Percentiles rank a stretch among this genome's conserved stretches.
Conservation (phyloP, 1,140 invertebrate genomes). For the Pinna nobilis region DNA sequence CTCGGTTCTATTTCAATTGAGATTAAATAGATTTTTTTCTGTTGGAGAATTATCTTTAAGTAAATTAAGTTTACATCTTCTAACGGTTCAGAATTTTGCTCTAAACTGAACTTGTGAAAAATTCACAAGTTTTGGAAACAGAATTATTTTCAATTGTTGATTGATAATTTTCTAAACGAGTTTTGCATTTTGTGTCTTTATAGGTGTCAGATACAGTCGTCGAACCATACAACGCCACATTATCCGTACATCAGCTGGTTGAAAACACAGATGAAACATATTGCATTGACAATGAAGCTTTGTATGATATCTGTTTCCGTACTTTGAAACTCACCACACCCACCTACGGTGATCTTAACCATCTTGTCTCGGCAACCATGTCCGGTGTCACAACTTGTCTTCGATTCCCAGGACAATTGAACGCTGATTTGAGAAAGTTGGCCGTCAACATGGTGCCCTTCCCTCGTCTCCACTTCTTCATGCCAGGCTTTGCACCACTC, state of each 20-base stretch:
- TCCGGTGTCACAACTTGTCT: slow-evolving; percentile 89
- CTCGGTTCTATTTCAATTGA: no score
- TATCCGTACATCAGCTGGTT: slow-evolving; percentile 86
- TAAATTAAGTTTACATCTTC: no score
- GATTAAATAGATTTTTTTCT: no score
- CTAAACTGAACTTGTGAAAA: no score
- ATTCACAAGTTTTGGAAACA: no score
- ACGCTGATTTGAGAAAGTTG: slow-evolving; percentile 89
- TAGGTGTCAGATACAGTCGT: slow-evolving; percentile 79
- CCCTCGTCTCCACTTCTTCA: slow-evolving; percentile 87
- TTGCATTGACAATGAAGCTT: slow-evolving; percentile 84
- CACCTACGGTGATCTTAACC: slow-evolving; percentile 80
- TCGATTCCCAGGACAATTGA: slow-evolving; percentile 88
- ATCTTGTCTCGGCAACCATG: slow-evolving; percentile 80
- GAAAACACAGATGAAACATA: slow-evolving; percentile 84
- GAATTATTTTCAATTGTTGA: no score
- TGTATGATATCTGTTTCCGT: slow-evolving; percentile 96
- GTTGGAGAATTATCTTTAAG: no score
- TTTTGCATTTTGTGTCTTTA: slow-evolving; percentile 2
- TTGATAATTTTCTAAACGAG: no score
- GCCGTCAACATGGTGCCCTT: slow-evolving; percentile 87
- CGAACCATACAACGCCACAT: slow-evolving; percentile 79
- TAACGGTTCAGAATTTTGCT: no score
- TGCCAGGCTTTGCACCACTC: slow-evolving; percentile 86
- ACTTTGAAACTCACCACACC: slow-evolving; percentile 87